phyloP scores from a whole-genome alignment of 2,113 vertebrate genomes.

The Rhea pennata region DNA sequence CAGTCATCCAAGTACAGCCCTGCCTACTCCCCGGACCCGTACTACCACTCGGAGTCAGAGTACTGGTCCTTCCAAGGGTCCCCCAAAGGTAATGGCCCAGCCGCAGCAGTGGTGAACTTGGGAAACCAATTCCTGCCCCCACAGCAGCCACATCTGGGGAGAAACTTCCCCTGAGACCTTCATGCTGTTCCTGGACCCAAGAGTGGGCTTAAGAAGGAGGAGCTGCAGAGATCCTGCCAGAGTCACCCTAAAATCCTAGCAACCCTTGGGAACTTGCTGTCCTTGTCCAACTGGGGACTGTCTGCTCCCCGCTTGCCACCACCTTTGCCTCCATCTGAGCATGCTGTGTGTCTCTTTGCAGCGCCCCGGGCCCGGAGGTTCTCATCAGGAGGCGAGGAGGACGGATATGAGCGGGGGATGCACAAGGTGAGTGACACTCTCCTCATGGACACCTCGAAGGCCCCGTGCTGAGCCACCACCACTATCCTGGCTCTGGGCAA shows the following conservation, averaged over 20 bases:
- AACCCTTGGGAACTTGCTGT: not conserved
- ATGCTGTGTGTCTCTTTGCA: conserved; percentile 35
- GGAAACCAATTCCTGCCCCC: not conserved
- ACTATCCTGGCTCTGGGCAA: rapidly evolving
- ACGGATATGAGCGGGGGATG: conserved; percentile 84
- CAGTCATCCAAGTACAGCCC: conserved; percentile 91
- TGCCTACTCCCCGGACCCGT: conserved; percentile 90
- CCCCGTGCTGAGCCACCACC: not conserved
- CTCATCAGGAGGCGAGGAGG: conserved; percentile 86
- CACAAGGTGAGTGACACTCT: conserved; percentile 77
- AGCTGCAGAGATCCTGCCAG: not conserved
- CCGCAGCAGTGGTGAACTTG: not conserved
- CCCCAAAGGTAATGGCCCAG: conserved; percentile 85
- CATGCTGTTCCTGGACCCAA: not conserved
- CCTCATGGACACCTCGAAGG: not conserved
- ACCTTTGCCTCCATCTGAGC: not conserved
- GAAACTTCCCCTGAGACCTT: rapidly evolving
- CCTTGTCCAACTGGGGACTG: not conserved
- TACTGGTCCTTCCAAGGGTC: conserved; percentile 92
- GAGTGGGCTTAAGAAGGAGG: not conserved
- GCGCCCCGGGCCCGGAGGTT: conserved; percentile 84
- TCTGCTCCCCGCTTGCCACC: not conserved
- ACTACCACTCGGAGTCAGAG: conserved; percentile 87
- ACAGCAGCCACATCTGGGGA: not conserved
- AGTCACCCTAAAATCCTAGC: not conserved